These are phyloP conservation scores for Agelaius tricolor DNA, from an alignment of 2,113 vertebrate genomes.

Conservation along the genomic window DNA sequence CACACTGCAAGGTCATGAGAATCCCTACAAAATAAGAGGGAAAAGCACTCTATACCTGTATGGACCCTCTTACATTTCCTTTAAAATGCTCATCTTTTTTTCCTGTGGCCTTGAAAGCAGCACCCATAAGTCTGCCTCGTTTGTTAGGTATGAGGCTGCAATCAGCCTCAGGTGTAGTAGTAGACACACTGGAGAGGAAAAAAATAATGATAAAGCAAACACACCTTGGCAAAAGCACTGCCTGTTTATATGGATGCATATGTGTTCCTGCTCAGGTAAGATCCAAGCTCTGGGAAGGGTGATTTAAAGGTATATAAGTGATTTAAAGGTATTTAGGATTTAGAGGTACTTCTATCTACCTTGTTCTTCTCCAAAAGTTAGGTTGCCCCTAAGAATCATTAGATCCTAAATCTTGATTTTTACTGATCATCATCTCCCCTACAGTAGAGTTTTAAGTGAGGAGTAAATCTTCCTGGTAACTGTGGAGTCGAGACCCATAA, in stretches of 20 bases:
- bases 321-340: background rate
- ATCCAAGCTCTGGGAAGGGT: background rate
- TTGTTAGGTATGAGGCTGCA: background rate
- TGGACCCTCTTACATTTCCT: background rate
- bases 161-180: background rate
- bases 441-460: background rate
- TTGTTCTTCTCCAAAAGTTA: background rate
- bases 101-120: background rate
- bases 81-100: background rate
- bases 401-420: background rate
- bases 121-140: rapidly evolving
- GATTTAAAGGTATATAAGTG: background rate
- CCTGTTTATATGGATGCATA: too few species aligned
- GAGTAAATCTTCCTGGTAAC: background rate
- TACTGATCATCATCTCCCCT: background rate
- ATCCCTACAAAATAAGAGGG: background rate
- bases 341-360: background rate
- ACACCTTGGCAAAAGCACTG: background rate
- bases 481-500: background rate
- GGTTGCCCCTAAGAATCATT: background rate
- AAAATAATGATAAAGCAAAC: background rate
- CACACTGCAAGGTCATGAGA: background rate
- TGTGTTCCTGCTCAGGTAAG: background rate
- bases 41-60: background rate
- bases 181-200: background rate